Percentiles rank a stretch among this genome's conserved stretches.
phyloP scores from a whole-genome alignment of 2,113 vertebrate species.

The Heteronetta atricapilla region DNA sequence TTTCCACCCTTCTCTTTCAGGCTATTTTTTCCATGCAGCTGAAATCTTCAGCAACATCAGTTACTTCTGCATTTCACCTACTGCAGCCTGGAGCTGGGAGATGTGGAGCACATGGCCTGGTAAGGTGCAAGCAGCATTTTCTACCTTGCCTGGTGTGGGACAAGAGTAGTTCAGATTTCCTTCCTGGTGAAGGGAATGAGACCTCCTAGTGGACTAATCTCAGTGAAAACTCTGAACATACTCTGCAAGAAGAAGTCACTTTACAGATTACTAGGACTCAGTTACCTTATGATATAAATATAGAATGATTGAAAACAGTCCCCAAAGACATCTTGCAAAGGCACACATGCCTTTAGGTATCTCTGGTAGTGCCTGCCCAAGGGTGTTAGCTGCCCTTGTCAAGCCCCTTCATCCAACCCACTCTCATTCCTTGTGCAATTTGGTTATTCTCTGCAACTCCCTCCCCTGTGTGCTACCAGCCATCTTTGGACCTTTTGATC shows the following conservation, averaged over 20 bases:
- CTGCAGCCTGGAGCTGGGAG: neutral
- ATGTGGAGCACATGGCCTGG: neutral
- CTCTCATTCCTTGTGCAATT: neutral
- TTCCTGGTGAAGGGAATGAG: neutral
- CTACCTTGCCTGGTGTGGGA: neutral
- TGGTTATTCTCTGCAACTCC: neutral
- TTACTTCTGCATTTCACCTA: neutral
- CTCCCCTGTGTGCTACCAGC: neutral
- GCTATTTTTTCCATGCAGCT: neutral
- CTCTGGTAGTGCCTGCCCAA: neutral
- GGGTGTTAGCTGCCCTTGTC: neutral
- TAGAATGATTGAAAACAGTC: neutral
- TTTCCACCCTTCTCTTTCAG: neutral
- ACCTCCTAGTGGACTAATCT: neutral
- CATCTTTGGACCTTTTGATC: neutral
- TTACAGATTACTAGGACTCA: neutral
- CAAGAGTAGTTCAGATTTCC: neutral
- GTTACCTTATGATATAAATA: neutral
- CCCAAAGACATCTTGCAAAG: neutral
- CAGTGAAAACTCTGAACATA: neutral
- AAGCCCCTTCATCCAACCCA: neutral
- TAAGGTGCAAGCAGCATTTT: neutral
- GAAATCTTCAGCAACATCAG: neutral
- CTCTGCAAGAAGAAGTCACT: neutral
- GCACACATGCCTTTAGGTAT: neutral